Percentiles rank a stretch among this genome's conserved stretches.
Conservation (phyloP, 2,888 invertebrate species). For the Scaeva pyrastri region DNA sequence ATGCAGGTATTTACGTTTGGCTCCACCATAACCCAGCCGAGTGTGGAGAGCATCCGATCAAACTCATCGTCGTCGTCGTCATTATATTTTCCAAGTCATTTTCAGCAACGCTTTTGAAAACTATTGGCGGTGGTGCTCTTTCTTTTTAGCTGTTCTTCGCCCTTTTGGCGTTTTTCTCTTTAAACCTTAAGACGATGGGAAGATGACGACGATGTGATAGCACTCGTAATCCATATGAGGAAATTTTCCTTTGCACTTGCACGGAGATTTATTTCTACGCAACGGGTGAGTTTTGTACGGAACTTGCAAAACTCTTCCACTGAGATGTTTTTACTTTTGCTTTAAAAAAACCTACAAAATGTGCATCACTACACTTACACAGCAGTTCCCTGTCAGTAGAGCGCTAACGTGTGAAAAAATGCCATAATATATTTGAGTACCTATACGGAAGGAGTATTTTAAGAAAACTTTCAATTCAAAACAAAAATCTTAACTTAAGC, state of each 20-base stretch:
- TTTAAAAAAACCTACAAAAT: neutral
- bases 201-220: conserved; percentile 40
- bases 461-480: no score
- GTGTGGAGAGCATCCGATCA: conserved; percentile 51
- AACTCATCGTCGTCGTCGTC: no score
- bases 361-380: neutral
- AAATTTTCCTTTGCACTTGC: conserved; percentile 31
- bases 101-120: conserved; percentile 54
- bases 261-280: conserved; percentile 25
- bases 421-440: no score
- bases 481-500: no score
- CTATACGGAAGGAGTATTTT: no score
- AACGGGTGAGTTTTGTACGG: neutral
- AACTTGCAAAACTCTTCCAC: conserved; percentile 50
- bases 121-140: conserved; percentile 33
- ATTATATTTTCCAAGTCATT: conserved; percentile 60
- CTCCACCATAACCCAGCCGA: neutral
- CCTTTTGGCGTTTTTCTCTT: neutral
- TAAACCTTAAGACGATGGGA: conserved; percentile 1
- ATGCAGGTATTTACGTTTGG: no score
- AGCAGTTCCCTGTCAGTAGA: neutral
- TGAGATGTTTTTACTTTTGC: conserved; percentile 33
- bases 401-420: no score
- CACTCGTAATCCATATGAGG: conserved; percentile 50
- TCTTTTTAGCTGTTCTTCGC: neutral